Base-by-base conservation (phyloP, 2,797 vertebrate species). In the Phrynocephalus guinanensis region DNA sequence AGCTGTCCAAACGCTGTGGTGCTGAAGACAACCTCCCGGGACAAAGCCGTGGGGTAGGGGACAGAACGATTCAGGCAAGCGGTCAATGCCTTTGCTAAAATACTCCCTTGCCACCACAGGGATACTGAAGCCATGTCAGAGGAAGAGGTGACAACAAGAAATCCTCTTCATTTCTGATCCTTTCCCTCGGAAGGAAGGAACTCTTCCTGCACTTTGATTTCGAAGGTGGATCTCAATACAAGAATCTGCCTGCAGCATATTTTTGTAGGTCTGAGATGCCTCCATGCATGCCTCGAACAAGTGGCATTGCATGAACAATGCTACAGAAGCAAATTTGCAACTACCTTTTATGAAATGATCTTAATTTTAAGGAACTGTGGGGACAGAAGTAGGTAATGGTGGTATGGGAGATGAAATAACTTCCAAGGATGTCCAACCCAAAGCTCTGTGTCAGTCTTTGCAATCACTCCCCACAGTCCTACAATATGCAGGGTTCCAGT, bases 1-100 rank as follows among this genome's bases (percentile, higher is more conserved):
- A 88, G 83, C 78, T 88, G 83, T 81, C 78, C 83, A 60, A 56
- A 56, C n/a, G n/a, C 18, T 9, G 71, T 76, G 79, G 71, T 70
- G 79, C 78, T 68, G 20, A 76, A 77, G 56, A 16, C 44, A n/a
- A 48, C 60, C 83, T 68, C 78, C 83, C 44, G 9, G 71, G 71
- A 15, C 60, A 68, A 80, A 56, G 38, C 20, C 68, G 70, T 10
- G 50, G 60, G 60, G 60, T 63, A 8, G 3, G 33, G 72, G 6
- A 63, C 60, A 16, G 15, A 73, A 5, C 22, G 50, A 3, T 75
- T 20, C 82, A 18, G 9, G 2, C 70, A 68, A 48, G 86, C 28
- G 24, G 24, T 56, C 28, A 8, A 33, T n/a, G 66, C 2, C 6
- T 6, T 63, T 52, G 60, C 11, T 30, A 6, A 82, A 70, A 76